Evolutionary conservation across 2,113 vertebrate species (phyloP), one percentile per base, ranked within the genome.

Genomic region (Epinephelus fuscoguttatus): DNA sequence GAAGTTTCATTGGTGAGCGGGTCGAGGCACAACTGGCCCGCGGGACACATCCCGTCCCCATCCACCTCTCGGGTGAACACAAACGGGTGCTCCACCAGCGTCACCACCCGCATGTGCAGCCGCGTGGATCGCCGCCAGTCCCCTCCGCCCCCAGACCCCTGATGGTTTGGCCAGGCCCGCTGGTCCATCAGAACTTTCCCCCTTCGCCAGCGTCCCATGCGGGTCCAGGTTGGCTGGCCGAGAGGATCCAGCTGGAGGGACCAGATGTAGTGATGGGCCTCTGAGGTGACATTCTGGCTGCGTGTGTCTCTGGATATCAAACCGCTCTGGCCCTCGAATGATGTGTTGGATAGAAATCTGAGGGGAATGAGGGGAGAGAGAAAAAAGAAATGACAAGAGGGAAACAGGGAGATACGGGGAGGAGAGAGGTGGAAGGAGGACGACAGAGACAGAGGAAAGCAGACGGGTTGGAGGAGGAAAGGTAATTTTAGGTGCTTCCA

Each of bases 321-420:
- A 49, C 93, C 93, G 0, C 97, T 88, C 95, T 98, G 91, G 96
- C 96, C 86, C 96, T 98, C 95, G 89, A 99, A 99, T 40, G 96
- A 96, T 57, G 96, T 97, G 94, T 98, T 98, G 93, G 96, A 97
- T 86, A 99, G 92, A 94, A 99, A 99, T 94, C 98, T 99, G 90
- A 87, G 33, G 52, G 70, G 55, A 71, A 12, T 96, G 83, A 84
- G 23, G 52, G 42, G 33, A 57, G 27, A 72, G 42, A 83, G 33
- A 56, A 4, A 61, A 77, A 72, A 70, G 1, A 70, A 66, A 47
- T 40, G 52, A 81, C 3, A 78, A 10, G 1, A 11, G 27, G 49
- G 50, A 30, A 63, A 37, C 6, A 13, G 13, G 11, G 23, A 56
- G 17, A 37, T 14, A 1, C 3, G 19, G 2, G 47, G 7, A 52